phyloP scores from a whole-genome alignment of 2,888 invertebrate species.

The Peribatodes rhomboidaria region DNA sequence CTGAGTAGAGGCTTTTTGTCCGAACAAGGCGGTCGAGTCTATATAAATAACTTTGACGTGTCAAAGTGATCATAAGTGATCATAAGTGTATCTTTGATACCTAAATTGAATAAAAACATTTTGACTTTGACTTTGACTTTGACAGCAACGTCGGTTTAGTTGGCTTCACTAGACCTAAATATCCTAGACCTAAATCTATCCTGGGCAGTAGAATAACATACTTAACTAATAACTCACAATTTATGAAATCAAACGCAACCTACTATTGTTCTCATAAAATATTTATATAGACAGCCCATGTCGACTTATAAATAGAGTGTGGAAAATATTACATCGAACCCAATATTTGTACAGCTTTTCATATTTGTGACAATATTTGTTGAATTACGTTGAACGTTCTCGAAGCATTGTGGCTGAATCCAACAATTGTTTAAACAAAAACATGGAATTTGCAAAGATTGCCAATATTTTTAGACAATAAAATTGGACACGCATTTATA shows the following conservation, averaged over 20 bases:
- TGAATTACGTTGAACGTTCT: constrained; percentile 1
- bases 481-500: constrained; percentile 8
- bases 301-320: constrained; percentile 21
- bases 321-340: constrained; percentile 14
- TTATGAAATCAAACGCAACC: constrained; percentile 1
- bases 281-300: constrained; percentile 10
- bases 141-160: too few species aligned
- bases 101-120: too few species aligned
- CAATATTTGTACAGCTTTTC: constrained; percentile 31
- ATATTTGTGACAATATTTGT: constrained; percentile 14
- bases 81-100: too few species aligned
- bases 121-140: too few species aligned
- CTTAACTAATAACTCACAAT: not conserved
- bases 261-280: constrained; percentile 7
- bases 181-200: too few species aligned
- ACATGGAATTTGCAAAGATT: constrained; percentile 15
- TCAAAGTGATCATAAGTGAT: too few species aligned
- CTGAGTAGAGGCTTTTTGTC: too few species aligned
- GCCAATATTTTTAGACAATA: constrained; percentile 20
- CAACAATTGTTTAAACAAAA: constrained; percentile 31
- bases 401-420: constrained; percentile 1
- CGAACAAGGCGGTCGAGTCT: too few species aligned
- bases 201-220: too few species aligned
- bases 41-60: too few species aligned
- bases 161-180: too few species aligned